Percentiles rank a stretch among this genome's conserved stretches.
phyloP scores from a whole-genome alignment of 2,797 vertebrate species.

The Falco berigora region DNA sequence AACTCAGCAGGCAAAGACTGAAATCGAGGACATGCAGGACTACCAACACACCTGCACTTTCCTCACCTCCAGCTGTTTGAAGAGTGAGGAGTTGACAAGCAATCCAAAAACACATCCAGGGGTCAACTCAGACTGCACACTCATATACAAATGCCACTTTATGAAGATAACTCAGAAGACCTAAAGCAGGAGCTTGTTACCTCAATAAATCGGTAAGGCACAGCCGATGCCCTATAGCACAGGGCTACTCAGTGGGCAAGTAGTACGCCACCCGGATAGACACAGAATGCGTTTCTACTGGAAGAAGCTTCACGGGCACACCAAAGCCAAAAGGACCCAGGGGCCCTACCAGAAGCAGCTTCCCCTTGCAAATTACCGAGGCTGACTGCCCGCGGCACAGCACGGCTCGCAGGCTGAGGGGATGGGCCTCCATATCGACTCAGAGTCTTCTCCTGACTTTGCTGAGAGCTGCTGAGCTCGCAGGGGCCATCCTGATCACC shows the following conservation, averaged over 20 bases:
- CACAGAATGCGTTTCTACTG: fast-evolving
- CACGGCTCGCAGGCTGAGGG: neutral
- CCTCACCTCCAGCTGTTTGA: neutral
- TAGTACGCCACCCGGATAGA: fast-evolving
- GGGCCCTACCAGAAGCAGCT: too few relatives aligned
- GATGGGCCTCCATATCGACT: fast-evolving
- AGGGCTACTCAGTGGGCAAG: fast-evolving
- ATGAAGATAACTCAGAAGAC: neutral
- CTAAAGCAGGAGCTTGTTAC: neutral
- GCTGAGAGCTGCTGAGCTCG: fast-evolving
- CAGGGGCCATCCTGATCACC: fast-evolving
- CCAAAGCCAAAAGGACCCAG: neutral
- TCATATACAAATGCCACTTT: neutral
- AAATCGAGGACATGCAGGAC: neutral
- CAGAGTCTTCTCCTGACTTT: fast-evolving
- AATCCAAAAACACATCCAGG: neutral
- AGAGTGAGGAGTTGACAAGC: neutral
- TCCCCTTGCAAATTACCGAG: neutral
- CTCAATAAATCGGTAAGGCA: fast-evolving
- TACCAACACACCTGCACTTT: neutral
- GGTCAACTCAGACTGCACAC: neutral
- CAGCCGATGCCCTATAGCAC: fast-evolving
- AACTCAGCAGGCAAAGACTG: neutral
- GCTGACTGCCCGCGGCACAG: neutral
- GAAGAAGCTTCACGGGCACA: neutral